These are phyloP conservation scores for Hermaeophaga mercurialis DNA, from an alignment of 2,888 invertebrate genomes.

Conservation along the genomic window DNA sequence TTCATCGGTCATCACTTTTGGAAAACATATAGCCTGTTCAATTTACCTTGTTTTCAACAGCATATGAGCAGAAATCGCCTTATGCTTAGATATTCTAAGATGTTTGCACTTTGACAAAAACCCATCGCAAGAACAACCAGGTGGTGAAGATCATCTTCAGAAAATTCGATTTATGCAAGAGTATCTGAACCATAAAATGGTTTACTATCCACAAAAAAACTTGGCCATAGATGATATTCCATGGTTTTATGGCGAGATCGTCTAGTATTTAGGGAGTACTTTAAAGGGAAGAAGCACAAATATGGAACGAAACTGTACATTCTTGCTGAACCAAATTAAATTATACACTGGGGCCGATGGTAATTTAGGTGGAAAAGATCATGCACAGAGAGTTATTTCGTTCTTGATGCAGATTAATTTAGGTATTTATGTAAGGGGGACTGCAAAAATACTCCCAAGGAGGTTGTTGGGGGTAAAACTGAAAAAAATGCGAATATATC, in stretches of 20 bases:
- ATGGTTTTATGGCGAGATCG: slow-evolving; percentile 41
- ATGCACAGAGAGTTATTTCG: neutral
- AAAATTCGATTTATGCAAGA: slow-evolving; percentile 47
- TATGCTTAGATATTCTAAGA: too few relatives aligned
- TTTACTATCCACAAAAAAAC: slow-evolving; percentile 30
- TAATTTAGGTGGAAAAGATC: neutral
- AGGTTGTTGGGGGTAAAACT: too few relatives aligned
- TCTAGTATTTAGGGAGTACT: slow-evolving; percentile 44
- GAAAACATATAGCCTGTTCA: too few relatives aligned
- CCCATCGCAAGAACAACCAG: neutral
- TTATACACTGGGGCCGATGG: neutral
- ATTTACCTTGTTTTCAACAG: too few relatives aligned
- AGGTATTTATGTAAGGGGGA: neutral
- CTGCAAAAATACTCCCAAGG: neutral
- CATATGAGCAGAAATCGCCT: too few relatives aligned
- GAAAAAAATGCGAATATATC: too few relatives aligned
- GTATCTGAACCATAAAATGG: slow-evolving; percentile 40
- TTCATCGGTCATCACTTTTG: too few relatives aligned
- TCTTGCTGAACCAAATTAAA: slow-evolving; percentile 43
- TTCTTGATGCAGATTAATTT: neutral
- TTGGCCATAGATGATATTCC: slow-evolving; percentile 30
- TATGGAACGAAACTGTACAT: slow-evolving; percentile 40
- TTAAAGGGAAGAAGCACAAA: slow-evolving; percentile 44
- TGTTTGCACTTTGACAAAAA: too few relatives aligned
- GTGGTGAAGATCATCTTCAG: slow-evolving; percentile 10